phyloP scores from a whole-genome alignment of 2,888 invertebrate genomes.

The Hyposoter dolosus region DNA sequence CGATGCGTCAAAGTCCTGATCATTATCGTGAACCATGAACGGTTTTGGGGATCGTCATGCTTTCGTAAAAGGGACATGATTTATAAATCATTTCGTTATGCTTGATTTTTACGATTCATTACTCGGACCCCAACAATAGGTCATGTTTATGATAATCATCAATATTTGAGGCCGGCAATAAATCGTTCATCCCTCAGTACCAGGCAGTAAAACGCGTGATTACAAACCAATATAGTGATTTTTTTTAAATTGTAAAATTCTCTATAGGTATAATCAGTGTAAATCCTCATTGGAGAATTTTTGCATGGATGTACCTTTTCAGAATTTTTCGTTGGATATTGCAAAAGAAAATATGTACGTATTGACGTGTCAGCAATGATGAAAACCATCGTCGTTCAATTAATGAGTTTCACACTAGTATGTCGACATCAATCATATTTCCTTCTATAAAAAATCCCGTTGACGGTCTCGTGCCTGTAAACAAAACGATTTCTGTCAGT shows the following conservation, averaged over 20 bases:
- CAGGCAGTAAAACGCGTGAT: neutral
- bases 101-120: neutral
- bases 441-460: slow-evolving; percentile 29
- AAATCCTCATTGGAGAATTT: neutral
- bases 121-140: neutral
- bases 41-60: neutral
- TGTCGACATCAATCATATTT: slow-evolving; percentile 59
- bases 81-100: neutral
- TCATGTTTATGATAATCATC: neutral
- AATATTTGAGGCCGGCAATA: neutral
- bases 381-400: slow-evolving; percentile 42
- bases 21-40: neutral
- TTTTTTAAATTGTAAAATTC: neutral
- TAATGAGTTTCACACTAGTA: slow-evolving; percentile 44
- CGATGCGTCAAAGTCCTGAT: neutral
- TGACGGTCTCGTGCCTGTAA: slow-evolving; percentile 34
- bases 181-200: neutral
- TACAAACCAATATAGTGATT: neutral
- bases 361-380: slow-evolving; percentile 15
- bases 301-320: neutral
- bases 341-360: slow-evolving; percentile 1
- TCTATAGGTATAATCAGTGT: neutral
- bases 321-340: neutral
- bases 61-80: neutral
- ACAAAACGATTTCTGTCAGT: slow-evolving; percentile 33